These are phyloP conservation scores for Lordiphosa fenestrarum DNA, from an alignment of 2,888 invertebrate species.

Conservation along the genomic window DNA sequence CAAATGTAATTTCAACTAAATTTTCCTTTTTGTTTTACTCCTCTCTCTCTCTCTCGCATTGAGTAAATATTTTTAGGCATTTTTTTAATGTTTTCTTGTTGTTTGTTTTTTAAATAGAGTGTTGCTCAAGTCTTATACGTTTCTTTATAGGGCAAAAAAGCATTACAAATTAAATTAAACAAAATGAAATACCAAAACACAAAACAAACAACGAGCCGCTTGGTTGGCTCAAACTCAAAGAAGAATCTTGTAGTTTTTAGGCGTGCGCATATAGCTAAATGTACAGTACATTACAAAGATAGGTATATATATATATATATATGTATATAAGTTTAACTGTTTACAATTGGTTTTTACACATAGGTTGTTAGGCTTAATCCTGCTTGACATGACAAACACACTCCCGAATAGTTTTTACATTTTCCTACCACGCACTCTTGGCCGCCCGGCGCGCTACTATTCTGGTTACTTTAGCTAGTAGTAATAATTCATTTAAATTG, in stretches of 20 bases:
- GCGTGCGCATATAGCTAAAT: conserved; percentile 54
- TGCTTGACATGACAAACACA: conserved; percentile 45
- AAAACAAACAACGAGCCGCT: conserved; percentile 29
- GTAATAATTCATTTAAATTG: conserved; percentile 68
- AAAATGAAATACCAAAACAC: conserved; percentile 3
- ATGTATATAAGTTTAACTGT: conserved; percentile 37
- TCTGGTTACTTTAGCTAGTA: conserved; percentile 12
- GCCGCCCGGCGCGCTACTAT: background rate
- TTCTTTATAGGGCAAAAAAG: conserved; percentile 78
- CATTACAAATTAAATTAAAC: conserved; percentile 56
- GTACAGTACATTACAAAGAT: conserved; percentile 30
- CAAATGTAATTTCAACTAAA: conserved; percentile 62
- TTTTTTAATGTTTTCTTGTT: conserved; percentile 26
- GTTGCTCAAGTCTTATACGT: conserved; percentile 77
- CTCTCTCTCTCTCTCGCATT: background rate
- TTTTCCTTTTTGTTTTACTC: conserved; percentile 12
- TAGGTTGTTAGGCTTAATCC: background rate
- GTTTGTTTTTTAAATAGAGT: conserved; percentile 52
- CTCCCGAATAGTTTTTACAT: conserved; percentile 42
- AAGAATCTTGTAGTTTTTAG: conserved; percentile 18
- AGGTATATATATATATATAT: conserved; percentile 42
- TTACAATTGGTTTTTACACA: conserved; percentile 19
- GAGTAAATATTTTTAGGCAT: conserved; percentile 13
- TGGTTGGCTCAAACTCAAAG: conserved; percentile 3
- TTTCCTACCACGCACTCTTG: conserved; percentile 3